Evolutionary conservation across 2,888 invertebrate genomes (phyloP).

Genomic region (Serripes groenlandicus): DNA sequence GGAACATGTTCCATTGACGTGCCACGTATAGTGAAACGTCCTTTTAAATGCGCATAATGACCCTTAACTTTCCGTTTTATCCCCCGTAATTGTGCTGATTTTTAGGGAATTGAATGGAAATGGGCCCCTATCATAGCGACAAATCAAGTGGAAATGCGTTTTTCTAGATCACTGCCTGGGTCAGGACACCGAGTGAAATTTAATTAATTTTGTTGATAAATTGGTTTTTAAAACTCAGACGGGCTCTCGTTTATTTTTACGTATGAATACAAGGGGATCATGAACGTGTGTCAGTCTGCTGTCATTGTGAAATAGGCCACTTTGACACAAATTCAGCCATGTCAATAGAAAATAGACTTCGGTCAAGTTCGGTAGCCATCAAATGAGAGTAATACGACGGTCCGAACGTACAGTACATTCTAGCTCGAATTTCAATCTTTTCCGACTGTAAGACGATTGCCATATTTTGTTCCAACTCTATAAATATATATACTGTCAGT

Average conservation of each 20-base stretch:
- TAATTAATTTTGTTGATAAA: constrained; percentile 70
- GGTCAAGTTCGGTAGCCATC: no score
- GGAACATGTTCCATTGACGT: no score
- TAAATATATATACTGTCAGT: no score
- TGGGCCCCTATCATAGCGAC: constrained; percentile 58
- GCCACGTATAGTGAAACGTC: constrained; percentile 27
- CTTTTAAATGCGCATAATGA: constrained; percentile 61
- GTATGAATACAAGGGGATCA: constrained; percentile 39
- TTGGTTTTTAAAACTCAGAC: constrained; percentile 64
- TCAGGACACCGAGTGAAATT: constrained; percentile 65
- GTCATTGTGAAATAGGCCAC: constrained; percentile 31
- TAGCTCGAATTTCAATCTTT: no score
- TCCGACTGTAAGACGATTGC: no score
- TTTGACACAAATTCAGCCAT: constrained; percentile 27
- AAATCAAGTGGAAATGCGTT: constrained; percentile 63
- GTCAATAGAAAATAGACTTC: not conserved
- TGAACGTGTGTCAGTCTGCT: constrained; percentile 21
- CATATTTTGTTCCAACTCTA: no score
- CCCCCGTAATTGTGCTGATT: constrained; percentile 47
- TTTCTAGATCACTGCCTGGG: constrained; percentile 65
- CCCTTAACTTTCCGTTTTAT: constrained; percentile 63
- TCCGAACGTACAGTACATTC: no score
- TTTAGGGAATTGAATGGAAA: constrained; percentile 36
- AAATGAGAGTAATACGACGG: no score
- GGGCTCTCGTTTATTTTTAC: constrained; percentile 48